These are phyloP conservation scores for Phrynosoma blainvillii DNA, from an alignment of 2,113 vertebrate species.

Conservation along the genomic window DNA sequence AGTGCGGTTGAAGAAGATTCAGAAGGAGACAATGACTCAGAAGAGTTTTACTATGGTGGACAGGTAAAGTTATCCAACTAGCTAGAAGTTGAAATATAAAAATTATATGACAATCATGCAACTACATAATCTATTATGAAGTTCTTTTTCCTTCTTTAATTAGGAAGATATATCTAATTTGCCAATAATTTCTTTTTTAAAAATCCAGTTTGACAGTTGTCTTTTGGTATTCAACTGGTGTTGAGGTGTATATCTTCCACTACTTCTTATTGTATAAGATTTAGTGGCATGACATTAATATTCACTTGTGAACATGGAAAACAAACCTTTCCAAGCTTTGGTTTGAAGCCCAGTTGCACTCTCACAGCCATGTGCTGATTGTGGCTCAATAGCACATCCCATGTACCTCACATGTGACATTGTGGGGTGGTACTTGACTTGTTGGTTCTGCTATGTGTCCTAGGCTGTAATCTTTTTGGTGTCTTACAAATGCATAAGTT, in stretches of 20 bases:
- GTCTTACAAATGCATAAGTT: neutral
- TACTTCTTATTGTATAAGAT: neutral
- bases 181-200: neutral
- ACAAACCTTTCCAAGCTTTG: neutral
- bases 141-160: neutral
- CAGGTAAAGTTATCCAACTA: constrained; percentile 75
- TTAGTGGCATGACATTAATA: neutral
- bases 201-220: neutral
- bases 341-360: neutral
- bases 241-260: neutral
- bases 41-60: constrained; percentile 92
- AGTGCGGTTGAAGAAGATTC: constrained; percentile 91
- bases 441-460: neutral
- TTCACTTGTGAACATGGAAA: neutral
- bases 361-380: neutral
- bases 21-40: constrained; percentile 91
- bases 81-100: neutral
- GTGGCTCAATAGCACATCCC: neutral
- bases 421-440: neutral
- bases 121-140: neutral
- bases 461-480: neutral
- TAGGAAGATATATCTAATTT: neutral
- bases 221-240: neutral
- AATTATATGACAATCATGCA: neutral
- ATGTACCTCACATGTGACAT: neutral